phyloP scores from a whole-genome alignment of 1,140 invertebrate genomes.

The Platyura marginata region DNA sequence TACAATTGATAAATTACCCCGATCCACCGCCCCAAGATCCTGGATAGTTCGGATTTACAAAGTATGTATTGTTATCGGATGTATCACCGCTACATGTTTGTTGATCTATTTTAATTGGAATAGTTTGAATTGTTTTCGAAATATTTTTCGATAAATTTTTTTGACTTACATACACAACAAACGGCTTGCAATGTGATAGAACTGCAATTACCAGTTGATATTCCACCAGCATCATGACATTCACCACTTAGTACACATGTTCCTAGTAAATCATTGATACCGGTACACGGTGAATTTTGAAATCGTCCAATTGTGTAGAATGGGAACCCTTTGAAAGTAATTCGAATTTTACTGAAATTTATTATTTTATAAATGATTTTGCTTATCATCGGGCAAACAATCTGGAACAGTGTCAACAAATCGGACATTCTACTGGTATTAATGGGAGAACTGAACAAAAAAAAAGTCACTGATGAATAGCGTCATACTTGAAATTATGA shows the following conservation, averaged over 20 bases:
- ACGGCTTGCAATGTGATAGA: constrained; percentile 39
- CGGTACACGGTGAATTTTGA: constrained; percentile 42
- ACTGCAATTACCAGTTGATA: constrained; percentile 47
- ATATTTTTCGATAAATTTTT: too few species aligned
- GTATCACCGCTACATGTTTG: constrained; percentile 45
- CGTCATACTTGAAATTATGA: too few species aligned
- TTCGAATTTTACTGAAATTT: too few species aligned
- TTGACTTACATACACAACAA: constrained; percentile 59
- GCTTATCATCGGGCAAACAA: too few species aligned
- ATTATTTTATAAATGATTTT: too few species aligned
- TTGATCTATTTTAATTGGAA: constrained; percentile 32
- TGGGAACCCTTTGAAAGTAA: constrained; percentile 43
- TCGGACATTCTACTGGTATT: too few species aligned
- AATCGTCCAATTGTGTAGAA: constrained; percentile 54
- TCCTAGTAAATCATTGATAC: constrained; percentile 41
- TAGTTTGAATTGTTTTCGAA: constrained; percentile 3
- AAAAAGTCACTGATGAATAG: too few species aligned
- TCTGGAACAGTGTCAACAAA: too few species aligned
- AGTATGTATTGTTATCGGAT: constrained; percentile 64
- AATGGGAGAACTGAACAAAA: too few species aligned
- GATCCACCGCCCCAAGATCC: constrained; percentile 33
- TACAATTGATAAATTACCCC: background rate
- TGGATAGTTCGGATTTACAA: constrained; percentile 54
- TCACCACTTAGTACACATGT: constrained; percentile 58
- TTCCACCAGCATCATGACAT: constrained; percentile 48